Evolutionary conservation across 2,888 invertebrate species (phyloP).

Genomic region (Cacoxenus indagator): DNA sequence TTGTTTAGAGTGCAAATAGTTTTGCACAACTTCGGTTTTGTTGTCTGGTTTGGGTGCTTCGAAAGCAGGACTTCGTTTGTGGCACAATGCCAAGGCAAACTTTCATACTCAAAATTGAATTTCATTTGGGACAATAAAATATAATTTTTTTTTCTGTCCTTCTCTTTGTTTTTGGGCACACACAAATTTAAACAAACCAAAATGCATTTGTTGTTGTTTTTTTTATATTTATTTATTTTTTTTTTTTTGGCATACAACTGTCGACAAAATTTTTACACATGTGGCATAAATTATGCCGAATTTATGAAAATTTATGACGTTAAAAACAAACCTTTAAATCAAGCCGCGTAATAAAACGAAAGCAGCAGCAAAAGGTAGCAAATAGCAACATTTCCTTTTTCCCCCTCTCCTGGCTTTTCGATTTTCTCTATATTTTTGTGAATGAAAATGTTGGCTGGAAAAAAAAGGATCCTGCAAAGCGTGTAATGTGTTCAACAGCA

Average conservation of each 20-base stretch:
- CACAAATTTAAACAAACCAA: too few relatives aligned
- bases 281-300: slow-evolving; percentile 30
- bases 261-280: slow-evolving; percentile 10
- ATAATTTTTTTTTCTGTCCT: too few relatives aligned
- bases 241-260: not conserved
- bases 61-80: too few relatives aligned
- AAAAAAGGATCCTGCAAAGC: not conserved
- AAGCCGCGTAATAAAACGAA: not conserved
- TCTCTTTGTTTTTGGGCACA: too few relatives aligned
- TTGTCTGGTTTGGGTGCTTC: too few relatives aligned
- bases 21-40: too few relatives aligned
- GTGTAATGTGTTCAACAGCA: not conserved
- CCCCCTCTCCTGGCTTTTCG: too few relatives aligned
- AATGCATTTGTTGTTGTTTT: not conserved
- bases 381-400: not conserved
- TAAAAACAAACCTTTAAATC: slow-evolving; percentile 1
- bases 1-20: too few relatives aligned
- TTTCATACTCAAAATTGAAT: not conserved
- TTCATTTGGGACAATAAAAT: too few relatives aligned
- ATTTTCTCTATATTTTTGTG: not conserved
- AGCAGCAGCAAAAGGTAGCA: not conserved
- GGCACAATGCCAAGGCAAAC: not conserved
- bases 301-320: slow-evolving; percentile 27
- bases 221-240: not conserved
- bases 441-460: not conserved